Conservation (phyloP, 2,888 invertebrate genomes). For the Pseudeuparius sepicola region DNA sequence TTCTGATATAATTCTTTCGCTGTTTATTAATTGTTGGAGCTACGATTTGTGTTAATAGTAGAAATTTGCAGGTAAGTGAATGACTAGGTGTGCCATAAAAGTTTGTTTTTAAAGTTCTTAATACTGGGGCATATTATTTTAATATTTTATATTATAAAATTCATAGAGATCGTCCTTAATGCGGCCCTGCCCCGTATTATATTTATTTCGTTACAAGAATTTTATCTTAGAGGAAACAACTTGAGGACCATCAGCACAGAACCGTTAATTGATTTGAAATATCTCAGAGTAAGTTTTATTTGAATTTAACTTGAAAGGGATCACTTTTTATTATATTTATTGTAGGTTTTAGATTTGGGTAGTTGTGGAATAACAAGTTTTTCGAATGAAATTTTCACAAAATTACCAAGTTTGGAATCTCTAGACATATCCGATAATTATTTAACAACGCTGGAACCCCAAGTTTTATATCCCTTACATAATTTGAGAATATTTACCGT, state of each 20-base stretch:
- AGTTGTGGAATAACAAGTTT: conserved; percentile 49
- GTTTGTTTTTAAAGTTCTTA: too few species aligned
- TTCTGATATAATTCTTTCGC: too few species aligned
- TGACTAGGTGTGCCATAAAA: too few species aligned
- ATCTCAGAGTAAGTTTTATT: conserved; percentile 44
- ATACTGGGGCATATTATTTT: too few species aligned
- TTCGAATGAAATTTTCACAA: conserved; percentile 41
- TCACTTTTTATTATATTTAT: conserved; percentile 5
- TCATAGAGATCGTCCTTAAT: too few species aligned
- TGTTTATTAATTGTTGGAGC: too few species aligned
- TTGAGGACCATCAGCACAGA: conserved; percentile 43
- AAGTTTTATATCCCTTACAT: conserved; percentile 41
- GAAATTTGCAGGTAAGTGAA: too few species aligned
- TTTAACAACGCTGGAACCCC: conserved; percentile 43
- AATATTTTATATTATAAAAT: too few species aligned
- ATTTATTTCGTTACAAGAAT: conserved; percentile 41
- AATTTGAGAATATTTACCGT: conserved; percentile 43
- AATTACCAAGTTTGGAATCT: conserved; percentile 45
- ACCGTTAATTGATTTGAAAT: conserved; percentile 46
- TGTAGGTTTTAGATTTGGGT: conserved; percentile 47
- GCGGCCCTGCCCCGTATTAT: too few species aligned
- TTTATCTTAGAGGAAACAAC: conserved; percentile 54
- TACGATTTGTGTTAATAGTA: too few species aligned
- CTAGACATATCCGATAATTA: conserved; percentile 54
- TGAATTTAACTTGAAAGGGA: too few species aligned